Evolutionary conservation across 2,888 invertebrate genomes (phyloP).

Genomic region (Tribolium freemani): DNA sequence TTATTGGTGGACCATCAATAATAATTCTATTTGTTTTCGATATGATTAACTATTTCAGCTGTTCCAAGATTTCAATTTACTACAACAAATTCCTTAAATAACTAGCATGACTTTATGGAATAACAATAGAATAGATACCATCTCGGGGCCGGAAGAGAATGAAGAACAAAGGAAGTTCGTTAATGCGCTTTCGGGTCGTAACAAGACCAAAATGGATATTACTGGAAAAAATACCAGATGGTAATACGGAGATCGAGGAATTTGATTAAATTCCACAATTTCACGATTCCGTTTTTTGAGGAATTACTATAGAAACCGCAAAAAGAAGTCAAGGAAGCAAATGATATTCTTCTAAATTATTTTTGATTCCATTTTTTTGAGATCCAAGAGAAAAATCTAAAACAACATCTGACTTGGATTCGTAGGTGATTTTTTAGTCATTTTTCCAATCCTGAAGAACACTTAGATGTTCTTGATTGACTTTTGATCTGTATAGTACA

Average conservation of each 20-base stretch:
- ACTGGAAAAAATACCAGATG: slow-evolving; percentile 3
- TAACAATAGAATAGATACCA: slow-evolving; percentile 16
- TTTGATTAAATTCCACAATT: slow-evolving; percentile 1
- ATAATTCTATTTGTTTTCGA: background rate
- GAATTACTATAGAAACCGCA: background rate
- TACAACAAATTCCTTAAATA: background rate
- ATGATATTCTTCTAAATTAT: too few relatives aligned
- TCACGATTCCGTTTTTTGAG: background rate
- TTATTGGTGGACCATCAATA: background rate
- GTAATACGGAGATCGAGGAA: slow-evolving; percentile 1
- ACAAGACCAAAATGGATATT: slow-evolving; percentile 21
- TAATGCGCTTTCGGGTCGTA: slow-evolving; percentile 12
- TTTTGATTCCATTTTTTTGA: too few relatives aligned
- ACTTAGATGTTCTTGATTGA: too few relatives aligned
- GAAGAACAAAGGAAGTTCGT: slow-evolving; percentile 29
- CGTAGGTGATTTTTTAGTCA: too few relatives aligned
- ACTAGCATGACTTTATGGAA: slow-evolving; percentile 13
- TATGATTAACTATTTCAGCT: background rate
- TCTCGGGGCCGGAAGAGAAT: slow-evolving; percentile 18
- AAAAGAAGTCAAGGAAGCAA: too few relatives aligned
- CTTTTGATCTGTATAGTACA: too few relatives aligned
- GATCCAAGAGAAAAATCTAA: too few relatives aligned
- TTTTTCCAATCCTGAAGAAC: too few relatives aligned
- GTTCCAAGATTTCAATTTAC: background rate
- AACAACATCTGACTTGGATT: too few relatives aligned